Base-by-base conservation (phyloP, 2,113 vertebrate species). In the Echinops telfairi region DNA sequence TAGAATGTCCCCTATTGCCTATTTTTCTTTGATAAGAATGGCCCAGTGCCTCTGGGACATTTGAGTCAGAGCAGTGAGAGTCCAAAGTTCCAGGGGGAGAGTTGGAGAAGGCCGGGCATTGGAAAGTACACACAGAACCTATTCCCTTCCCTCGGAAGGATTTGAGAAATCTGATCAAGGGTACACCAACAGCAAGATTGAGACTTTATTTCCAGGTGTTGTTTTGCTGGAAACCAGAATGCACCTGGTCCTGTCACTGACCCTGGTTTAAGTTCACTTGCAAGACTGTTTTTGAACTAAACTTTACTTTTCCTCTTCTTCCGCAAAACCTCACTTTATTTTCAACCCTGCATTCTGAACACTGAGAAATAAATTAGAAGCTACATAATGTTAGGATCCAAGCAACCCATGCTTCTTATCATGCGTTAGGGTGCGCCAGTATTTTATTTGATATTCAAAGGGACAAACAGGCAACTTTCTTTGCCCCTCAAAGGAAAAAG, bases 391-490 rank as follows among this genome's bases (percentile, higher is more conserved):
- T 40, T 75, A 96, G 91, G 86, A 89, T 88, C 96, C 97, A 94
- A 83, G 85, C 97, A 94, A 78, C 93, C 10, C 97, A 97, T 97
- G 98, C 97, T 95, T 96, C 36, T 88, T 90, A 79, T 91, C 98
- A 98, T 98, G 98, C 98, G 89, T 2, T 88, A 76, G 43, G 95
- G 97, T 97, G 94, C 90, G 85, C 90, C 97, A 96, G 75, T 91
- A 96, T 97, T 91, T 94, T 96, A 86, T 78, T 91, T 93, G 95
- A 91, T 94, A 96, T 20, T 91, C 83, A 96, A 97, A 91, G 95
- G 75, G 96, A 97, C 64, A 97, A 97, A 97, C 86, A 98, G 97
- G 95, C 94, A 93, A 84, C 23, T 68, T 96, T 95, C 91, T 92
- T 38, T 87, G 19, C 31, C 60, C 23, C 64, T 25, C 64, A 96